These are phyloP conservation scores for Chloroceryle amazona DNA, from an alignment of 2,797 vertebrate genomes.

Conservation along the genomic window DNA sequence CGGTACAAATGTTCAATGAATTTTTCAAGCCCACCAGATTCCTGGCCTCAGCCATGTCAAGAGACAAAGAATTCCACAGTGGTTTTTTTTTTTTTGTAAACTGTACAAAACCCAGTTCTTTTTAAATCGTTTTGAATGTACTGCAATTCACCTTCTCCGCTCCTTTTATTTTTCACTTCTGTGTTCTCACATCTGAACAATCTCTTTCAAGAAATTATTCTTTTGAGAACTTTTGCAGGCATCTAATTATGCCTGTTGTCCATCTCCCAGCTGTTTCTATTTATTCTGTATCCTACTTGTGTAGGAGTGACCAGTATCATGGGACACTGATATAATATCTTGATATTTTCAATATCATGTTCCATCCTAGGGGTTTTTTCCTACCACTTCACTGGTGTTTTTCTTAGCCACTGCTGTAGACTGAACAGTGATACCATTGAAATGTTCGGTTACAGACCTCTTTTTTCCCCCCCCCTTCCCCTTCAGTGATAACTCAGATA, in stretches of 20 bases:
- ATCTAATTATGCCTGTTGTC: conserved; percentile 57
- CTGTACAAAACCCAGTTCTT: conserved; percentile 69
- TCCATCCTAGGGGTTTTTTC: background rate
- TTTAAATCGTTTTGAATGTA: conserved; percentile 35
- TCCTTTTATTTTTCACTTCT: conserved; percentile 64
- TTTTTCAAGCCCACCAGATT: conserved; percentile 64
- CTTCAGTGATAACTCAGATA: conserved; percentile 21
- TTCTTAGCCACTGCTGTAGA: conserved; percentile 22
- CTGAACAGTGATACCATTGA: conserved; percentile 49
- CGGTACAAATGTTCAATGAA: conserved; percentile 62
- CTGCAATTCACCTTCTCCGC: conserved; percentile 67
- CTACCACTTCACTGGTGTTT: conserved; percentile 35
- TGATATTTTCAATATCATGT: conserved; percentile 50
- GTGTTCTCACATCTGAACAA: conserved; percentile 54
- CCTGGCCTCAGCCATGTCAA: conserved; percentile 53
- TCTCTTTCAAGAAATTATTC: conserved; percentile 69
- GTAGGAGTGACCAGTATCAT: background rate
- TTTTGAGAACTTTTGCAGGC: conserved; percentile 48
- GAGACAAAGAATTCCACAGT: conserved; percentile 63
- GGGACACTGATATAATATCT: conserved; percentile 30
- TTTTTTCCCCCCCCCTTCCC: background rate
- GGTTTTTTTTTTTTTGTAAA: conserved; percentile 42
- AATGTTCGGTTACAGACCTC: background rate
- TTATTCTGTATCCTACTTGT: background rate
- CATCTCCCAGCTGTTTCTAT: conserved; percentile 56